phyloP scores from a whole-genome alignment of 2,888 invertebrate genomes.

The Diaprepes abbreviatus region DNA sequence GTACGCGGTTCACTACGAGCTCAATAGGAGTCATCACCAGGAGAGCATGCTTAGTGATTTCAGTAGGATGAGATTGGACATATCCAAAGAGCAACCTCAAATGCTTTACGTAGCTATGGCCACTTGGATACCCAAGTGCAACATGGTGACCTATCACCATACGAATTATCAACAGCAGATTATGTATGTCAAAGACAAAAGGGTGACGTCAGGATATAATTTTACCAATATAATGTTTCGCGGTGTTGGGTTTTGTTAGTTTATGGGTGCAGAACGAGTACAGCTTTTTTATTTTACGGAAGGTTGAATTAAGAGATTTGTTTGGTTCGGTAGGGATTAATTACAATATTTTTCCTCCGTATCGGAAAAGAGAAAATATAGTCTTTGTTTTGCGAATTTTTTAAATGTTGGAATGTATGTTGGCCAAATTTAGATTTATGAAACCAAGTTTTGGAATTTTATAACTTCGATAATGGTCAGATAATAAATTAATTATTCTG shows the following conservation, averaged over 20 bases:
- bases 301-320: neutral
- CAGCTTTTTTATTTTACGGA: conserved; percentile 18
- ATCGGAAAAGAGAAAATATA: too few species aligned
- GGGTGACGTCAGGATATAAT: neutral
- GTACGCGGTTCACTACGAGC: conserved; percentile 74
- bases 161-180: conserved; percentile 42
- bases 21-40: conserved; percentile 54
- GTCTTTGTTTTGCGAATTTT: too few species aligned
- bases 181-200: conserved; percentile 41
- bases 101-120: conserved; percentile 80
- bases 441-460: too few species aligned
- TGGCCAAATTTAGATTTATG: too few species aligned
- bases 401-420: too few species aligned
- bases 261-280: neutral
- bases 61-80: conserved; percentile 71
- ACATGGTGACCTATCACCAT: conserved; percentile 59
- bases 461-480: too few species aligned
- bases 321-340: too few species aligned
- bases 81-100: conserved; percentile 75
- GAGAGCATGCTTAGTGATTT: conserved; percentile 75
- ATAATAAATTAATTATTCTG: too few species aligned
- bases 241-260: conserved; percentile 9
- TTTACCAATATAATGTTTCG: neutral
- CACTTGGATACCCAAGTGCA: conserved; percentile 83
- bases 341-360: too few species aligned